phyloP scores from a whole-genome alignment of 2,113 vertebrate genomes.

The Ariopsis seemanni region DNA sequence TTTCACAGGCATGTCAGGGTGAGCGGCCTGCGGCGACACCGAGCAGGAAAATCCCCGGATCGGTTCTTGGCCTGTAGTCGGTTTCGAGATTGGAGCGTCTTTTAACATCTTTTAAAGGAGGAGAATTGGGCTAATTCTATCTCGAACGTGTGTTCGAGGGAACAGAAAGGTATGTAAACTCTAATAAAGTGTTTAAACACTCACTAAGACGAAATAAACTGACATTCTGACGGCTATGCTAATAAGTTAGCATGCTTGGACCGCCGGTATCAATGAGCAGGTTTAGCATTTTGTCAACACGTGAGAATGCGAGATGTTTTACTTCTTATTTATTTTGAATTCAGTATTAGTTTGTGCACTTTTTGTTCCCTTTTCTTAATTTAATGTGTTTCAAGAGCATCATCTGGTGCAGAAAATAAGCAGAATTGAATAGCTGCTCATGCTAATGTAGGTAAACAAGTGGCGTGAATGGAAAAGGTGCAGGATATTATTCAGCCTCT shows the following conservation, averaged over 20 bases:
- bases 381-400: neutral
- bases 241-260: slow-evolving; percentile 28
- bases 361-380: neutral
- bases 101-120: neutral
- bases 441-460: slow-evolving; percentile 15
- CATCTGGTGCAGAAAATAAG: neutral
- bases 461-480: neutral
- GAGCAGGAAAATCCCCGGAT: slow-evolving; percentile 42
- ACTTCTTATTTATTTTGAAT: neutral
- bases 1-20: neutral
- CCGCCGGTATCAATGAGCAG: neutral
- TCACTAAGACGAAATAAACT: neutral
- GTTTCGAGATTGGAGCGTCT: neutral
- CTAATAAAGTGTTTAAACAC: neutral
- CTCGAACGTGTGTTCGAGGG: no score
- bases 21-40: slow-evolving; percentile 38
- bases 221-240: neutral
- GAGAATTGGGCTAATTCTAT: neutral
- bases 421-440: no score
- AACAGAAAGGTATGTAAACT: neutral
- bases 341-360: neutral
- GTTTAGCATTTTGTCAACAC: no score
- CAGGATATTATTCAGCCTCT: neutral
- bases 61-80: slow-evolving; percentile 1
- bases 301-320: neutral